Base-by-base conservation (phyloP, 2,113 vertebrate genomes). In the Jacana jacana region DNA sequence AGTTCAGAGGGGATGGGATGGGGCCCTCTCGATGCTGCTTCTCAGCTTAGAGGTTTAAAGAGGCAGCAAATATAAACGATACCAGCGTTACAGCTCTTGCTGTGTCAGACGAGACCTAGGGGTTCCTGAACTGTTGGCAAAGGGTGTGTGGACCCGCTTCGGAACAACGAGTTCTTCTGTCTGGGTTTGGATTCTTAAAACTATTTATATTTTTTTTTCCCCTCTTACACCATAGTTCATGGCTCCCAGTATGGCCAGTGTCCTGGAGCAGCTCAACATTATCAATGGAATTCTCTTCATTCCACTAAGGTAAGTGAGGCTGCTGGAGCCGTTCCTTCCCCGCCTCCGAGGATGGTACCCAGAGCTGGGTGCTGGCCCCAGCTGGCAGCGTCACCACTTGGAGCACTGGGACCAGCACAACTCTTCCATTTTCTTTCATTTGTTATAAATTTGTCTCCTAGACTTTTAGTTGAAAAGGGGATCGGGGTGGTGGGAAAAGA, bases 241-340 rank as follows among this genome's bases (percentile, higher is more conserved):
- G 51, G 99, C 99, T 90, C 99, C 99, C 96, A 99, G 98, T 97
- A 99, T 99, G 99, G 98, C 99, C 95, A 99, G 99, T 73, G 98
- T 99, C 90, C 95, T 99, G 97, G 99, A 99, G 70, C 99, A 99
- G 97, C 99, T 99, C 90, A 99, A 99, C 58, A 98, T 99, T 90
- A 99, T 99, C 97, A 99, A 99, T 5, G 99, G 99, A 92, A 99
- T 99, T 97, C 99, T 99, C 97, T 99, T 99, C 98, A 99, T 99
- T 98, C 99, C 99, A 48, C 99, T 99, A 97, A 99, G 99, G 99
- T 99, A 98, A 81, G 96, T 44, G 46, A 46, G 48, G 48, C 48
- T 49, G 11, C 48, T 49, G 48, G 48, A 49, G 58, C 22, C 4
- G 3, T 37, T 57, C 49, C 57, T 25, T 35, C 37, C 71, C 37